phyloP scores from a whole-genome alignment of 2,888 invertebrate genomes.

The Anoncus sp. region DNA sequence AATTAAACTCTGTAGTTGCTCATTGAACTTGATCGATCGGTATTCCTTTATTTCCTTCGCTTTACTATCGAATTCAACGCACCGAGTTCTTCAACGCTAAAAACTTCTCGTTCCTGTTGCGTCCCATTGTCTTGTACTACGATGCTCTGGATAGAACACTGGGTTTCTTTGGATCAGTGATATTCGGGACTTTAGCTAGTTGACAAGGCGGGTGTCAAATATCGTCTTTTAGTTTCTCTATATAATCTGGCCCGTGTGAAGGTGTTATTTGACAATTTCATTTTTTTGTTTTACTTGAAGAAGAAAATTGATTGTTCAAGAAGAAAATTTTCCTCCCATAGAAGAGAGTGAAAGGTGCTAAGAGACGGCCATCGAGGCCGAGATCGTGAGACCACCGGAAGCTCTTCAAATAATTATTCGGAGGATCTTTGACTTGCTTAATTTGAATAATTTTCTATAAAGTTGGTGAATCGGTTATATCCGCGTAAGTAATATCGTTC shows the following conservation, averaged over 20 bases:
- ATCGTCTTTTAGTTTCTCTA: neutral
- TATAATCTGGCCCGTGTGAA: neutral
- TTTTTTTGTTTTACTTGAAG: neutral
- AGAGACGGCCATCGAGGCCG: neutral
- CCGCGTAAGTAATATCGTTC: slow-evolving; percentile 55
- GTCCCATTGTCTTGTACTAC: neutral
- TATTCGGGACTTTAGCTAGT: no score
- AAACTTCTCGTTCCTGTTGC: neutral
- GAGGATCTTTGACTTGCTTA: slow-evolving; percentile 46
- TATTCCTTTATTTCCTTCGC: neutral
- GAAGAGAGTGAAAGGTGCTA: slow-evolving; percentile 9
- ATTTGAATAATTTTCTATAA: slow-evolving; percentile 20
- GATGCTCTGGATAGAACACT: neutral
- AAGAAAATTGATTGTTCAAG: slow-evolving; percentile 64
- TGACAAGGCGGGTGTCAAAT: no score
- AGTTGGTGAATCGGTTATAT: slow-evolving; percentile 47
- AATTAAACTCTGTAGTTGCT: no score
- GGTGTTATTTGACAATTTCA: neutral
- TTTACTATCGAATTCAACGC: neutral
- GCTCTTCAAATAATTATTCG: slow-evolving; percentile 43
- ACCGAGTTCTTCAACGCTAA: slow-evolving; percentile 1
- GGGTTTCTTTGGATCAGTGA: neutral
- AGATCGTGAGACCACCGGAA: no score
- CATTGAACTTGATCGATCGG: slow-evolving; percentile 1
- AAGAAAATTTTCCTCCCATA: slow-evolving; percentile 55